These are phyloP conservation scores for Gadopsis bispinosus DNA, from an alignment of 2,797 vertebrate species.

Conservation along the genomic window DNA sequence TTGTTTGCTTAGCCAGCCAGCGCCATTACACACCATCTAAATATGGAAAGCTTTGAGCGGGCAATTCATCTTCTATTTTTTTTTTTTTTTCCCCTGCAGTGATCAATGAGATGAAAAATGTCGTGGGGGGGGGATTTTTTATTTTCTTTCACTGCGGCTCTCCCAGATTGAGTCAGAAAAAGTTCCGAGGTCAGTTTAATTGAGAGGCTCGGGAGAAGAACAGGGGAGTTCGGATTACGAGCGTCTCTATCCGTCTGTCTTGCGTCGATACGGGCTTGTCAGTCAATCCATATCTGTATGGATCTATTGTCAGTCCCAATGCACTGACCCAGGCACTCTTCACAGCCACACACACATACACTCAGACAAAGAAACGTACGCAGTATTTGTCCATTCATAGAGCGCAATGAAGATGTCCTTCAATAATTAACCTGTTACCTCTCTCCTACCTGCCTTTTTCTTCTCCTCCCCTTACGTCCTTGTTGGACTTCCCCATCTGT, in stretches of 20 bases:
- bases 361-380: background rate
- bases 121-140: too few species aligned
- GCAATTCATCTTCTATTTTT: constrained; percentile 28
- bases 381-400: constrained; percentile 35
- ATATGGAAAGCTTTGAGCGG: constrained; percentile 21
- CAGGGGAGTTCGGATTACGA: constrained; percentile 25
- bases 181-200: constrained; percentile 33
- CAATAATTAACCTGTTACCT: constrained; percentile 58
- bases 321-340: constrained; percentile 1
- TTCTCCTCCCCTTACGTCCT: background rate
- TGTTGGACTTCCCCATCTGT: constrained; percentile 5
- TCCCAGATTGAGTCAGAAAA: constrained; percentile 44
- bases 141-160: constrained; percentile 6
- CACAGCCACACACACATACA: constrained; percentile 12
- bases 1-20: constrained; percentile 42
- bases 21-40: constrained; percentile 33
- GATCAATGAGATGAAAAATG: constrained; percentile 45
- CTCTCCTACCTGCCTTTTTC: constrained; percentile 22
- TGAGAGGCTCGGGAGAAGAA: constrained; percentile 23
- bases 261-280: constrained; percentile 49
- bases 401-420: constrained; percentile 41
- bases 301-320: constrained; percentile 53
- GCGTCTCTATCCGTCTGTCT: constrained; percentile 43
- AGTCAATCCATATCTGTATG: constrained; percentile 64
- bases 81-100: background rate